Evolutionary conservation across 92 coral and sea anemone genomes (phyloP).

Genomic region (Pocillopora meandrina): DNA sequence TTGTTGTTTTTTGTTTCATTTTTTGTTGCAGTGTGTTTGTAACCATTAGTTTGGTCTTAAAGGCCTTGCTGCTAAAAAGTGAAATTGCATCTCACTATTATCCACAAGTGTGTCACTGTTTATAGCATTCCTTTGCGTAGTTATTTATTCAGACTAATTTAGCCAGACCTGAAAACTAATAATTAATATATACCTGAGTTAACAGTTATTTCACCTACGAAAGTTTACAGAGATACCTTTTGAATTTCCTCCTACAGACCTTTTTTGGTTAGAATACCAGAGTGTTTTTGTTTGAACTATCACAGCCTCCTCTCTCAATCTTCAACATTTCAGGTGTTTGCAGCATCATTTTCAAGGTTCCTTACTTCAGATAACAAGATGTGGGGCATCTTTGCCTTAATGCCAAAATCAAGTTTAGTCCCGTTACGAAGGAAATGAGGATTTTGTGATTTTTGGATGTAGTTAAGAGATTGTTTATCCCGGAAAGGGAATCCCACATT

Average conservation of each 20-base stretch:
- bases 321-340: too few species aligned
- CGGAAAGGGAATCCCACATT: neutral
- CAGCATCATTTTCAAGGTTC: too few species aligned
- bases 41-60: conserved; percentile 5
- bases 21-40: neutral
- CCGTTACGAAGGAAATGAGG: neutral
- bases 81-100: neutral
- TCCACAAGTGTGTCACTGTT: neutral
- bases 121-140: neutral
- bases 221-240: too few species aligned
- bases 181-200: neutral
- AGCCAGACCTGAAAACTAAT: neutral
- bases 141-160: conserved; percentile 25
- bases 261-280: too few species aligned
- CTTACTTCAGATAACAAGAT: neutral
- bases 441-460: neutral
- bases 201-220: neutral
- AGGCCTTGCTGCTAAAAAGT: neutral
- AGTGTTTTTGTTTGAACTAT: too few species aligned
- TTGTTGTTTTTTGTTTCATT: too few species aligned
- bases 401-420: conserved; percentile 20
- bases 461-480: neutral
- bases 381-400: neutral
- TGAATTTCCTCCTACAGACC: too few species aligned
- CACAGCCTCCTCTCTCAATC: too few species aligned